Base-by-base conservation (phyloP, 2,797 vertebrate genomes). In the Coccyzus lansbergi region DNA sequence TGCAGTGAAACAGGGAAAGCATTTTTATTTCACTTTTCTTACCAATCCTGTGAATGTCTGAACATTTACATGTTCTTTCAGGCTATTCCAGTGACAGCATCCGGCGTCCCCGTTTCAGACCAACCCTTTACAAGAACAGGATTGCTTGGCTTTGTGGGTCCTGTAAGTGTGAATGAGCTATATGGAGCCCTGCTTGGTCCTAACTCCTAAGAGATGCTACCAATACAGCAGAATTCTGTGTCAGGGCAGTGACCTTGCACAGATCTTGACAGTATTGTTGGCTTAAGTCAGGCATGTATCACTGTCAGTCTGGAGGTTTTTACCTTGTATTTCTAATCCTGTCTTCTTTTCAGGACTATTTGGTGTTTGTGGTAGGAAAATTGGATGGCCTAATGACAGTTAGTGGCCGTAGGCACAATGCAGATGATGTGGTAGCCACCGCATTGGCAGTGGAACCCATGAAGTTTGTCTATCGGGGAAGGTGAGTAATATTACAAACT, bases 391-490 rank as follows among this genome's bases (percentile, higher is more conserved):
- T 99, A 91, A 99, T 99, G 99, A 97, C 98, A 71, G 99, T 99
- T 26, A 98, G 98, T 83, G 98, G 98, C 40, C 98, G 99, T 85
- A 98, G 98, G 92, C 99, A 99, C 96, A 99, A 98, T 3, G 99
- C 99, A 0, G 99, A 99, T 59, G 99, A 99, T 19, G 98, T 99
- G 10, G 99, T 99, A 68, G 99, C 99, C 90, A 99, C 99, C 0
- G 99, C 99, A 0, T 92, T 99, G 96, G 99, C 99, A 1, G 99
- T 99, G 25, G 99, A 99, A 85, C 99, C 99, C 59, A 99, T 99
- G 99, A 99, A 99, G 97, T 99, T 99, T 98, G 99, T 99, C 65
- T 99, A 99, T 97, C 98, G 99, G 96, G 99, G 99, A 94, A 99
- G 99, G 99, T 99, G 95, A 89, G 93, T 88, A 21, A 21, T 48